Evolutionary conservation across 2,888 invertebrate genomes (phyloP), one percentile per base, ranked within the genome.

Genomic region (Drosophila maculinotata): DNA sequence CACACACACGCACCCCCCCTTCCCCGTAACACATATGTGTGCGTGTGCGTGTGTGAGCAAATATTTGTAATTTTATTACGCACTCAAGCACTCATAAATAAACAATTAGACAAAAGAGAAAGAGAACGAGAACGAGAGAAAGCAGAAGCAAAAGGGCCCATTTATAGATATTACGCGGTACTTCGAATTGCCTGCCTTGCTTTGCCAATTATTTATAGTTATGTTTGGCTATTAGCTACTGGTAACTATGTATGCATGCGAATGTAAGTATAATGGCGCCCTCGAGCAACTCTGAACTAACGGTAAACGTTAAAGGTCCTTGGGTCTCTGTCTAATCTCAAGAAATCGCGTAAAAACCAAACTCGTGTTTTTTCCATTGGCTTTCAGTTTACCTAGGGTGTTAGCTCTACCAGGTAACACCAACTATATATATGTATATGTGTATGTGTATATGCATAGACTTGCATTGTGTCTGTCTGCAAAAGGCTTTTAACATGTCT

Each of bases 401-500:
- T 20, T n/a, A 31, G 17, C 17, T 31, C 26, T 6, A 38, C 14
- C 53, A 62, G 60, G 63, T 62, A 62, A 45, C 33, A 41, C 39
- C 39, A 23, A 48, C 51, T 35, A 5, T 14, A 1, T 10, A 3
- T 31, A 12, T 25, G 5, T 10, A 14, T 14, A 0, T 26, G 2
- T 39, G 1, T 12, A 4, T 23, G 1, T 47, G 0, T 48, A 8
- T 12, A 6, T 6, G 6, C 33, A 4, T 35, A 26, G 33, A 14
- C 41, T 33, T 33, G 14, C 17, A 1, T 28, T 36, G 12, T 59
- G 65, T 68, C 58, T 85, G 73, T 76, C 80, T 87, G 86, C 71
- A 76, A 85, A 65, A 87, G 89, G 83, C 89, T 90, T 90, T 90
- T 90, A 91, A 90, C 91, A 90, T 91, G 91, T 91, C 91, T 91